Conservation (phyloP, 2,888 invertebrate genomes). For the Masnerella sp. region DNA sequence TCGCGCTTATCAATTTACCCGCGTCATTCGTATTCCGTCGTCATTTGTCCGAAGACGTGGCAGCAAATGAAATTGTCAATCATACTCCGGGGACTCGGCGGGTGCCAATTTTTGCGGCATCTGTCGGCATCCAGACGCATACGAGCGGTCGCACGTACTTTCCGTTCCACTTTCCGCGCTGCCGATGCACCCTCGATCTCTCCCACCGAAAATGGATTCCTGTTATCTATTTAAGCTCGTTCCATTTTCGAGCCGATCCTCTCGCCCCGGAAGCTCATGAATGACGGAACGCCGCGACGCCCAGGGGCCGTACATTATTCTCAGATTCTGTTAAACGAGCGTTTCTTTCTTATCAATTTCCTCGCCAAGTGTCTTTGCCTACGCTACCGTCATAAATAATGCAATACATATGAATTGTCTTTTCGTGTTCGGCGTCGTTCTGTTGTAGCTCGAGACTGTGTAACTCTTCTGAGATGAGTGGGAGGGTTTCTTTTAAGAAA, state of each 20-base stretch:
- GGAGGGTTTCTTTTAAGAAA: no score
- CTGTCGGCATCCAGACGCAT: conserved; percentile 67
- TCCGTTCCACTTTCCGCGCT: conserved; percentile 49
- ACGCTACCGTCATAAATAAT: conserved; percentile 36
- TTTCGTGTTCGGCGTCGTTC: conserved; percentile 42
- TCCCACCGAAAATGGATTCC: conserved; percentile 41
- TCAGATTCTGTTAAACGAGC: conserved; percentile 35
- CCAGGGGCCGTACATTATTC: conserved; percentile 42
- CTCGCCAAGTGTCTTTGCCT: conserved; percentile 14
- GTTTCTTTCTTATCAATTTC: conserved; percentile 39
- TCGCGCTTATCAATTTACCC: conserved; percentile 28
- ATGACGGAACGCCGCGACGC: conserved; percentile 44
- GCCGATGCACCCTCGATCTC: conserved; percentile 45
- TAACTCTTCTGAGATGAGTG: no score
- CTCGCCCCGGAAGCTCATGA: conserved; percentile 42
- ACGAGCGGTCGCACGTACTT: conserved; percentile 48
- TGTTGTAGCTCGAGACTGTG: no score
- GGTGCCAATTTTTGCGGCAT: conserved; percentile 68
- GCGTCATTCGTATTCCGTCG: conserved; percentile 42
- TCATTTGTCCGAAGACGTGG: conserved; percentile 24
- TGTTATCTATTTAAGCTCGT: conserved; percentile 54
- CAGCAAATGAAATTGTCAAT: conserved; percentile 50
- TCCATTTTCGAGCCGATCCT: conserved; percentile 49
- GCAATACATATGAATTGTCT: conserved; percentile 41
- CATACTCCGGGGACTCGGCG: conserved; percentile 62